These are phyloP conservation scores for Synergus laeviventris DNA, from an alignment of 2,888 invertebrate genomes.

Conservation along the genomic window DNA sequence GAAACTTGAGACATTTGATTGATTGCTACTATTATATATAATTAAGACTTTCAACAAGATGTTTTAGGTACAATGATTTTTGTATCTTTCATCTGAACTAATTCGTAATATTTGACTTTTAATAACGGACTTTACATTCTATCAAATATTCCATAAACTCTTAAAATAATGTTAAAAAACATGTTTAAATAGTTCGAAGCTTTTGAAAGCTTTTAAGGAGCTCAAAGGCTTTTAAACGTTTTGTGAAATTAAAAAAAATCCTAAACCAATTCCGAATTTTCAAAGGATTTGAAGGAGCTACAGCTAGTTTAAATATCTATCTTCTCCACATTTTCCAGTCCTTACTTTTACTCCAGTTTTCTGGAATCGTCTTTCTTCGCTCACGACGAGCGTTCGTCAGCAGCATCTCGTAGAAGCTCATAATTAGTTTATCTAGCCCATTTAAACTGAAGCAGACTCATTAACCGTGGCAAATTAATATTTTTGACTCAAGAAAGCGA, in stretches of 20 bases:
- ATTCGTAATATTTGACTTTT: no score
- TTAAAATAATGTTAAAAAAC: neutral
- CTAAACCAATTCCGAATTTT: neutral
- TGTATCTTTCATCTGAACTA: no score
- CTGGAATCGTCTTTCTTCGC: conserved; percentile 35
- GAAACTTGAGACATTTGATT: neutral
- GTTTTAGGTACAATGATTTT: no score
- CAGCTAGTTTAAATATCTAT: neutral
- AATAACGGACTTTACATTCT: no score
- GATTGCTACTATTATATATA: neutral
- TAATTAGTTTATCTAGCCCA: conserved; percentile 69
- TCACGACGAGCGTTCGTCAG: conserved; percentile 40
- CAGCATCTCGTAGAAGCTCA: conserved; percentile 52
- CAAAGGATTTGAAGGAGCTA: neutral
- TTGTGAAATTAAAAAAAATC: neutral
- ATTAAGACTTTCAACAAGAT: no score
- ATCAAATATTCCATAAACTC: neutral
- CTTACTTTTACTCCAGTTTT: conserved; percentile 4
- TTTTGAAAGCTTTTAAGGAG: neutral
- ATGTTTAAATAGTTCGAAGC: neutral
- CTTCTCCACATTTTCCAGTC: conserved; percentile 39
- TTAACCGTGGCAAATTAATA: conserved; percentile 57
- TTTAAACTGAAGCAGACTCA: conserved; percentile 67
- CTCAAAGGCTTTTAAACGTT: neutral
- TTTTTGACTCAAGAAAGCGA: conserved; percentile 57